Percentiles rank a stretch among this genome's conserved stretches.
phyloP scores from a whole-genome alignment of 2,888 invertebrate genomes.

The Pheosia tremula region DNA sequence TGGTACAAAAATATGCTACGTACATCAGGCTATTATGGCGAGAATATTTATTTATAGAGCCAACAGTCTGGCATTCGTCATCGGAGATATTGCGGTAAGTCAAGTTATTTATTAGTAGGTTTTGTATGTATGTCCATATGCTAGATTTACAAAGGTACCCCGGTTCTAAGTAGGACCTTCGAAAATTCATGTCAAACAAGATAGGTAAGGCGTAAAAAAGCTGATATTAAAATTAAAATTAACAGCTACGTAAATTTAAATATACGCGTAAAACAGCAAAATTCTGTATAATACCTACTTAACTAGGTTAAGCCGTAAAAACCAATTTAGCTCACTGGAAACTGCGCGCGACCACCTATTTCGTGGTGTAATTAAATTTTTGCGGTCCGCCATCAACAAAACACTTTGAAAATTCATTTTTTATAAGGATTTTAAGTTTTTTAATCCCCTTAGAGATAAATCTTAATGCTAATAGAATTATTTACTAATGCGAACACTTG shows the following conservation, averaged over 20 bases:
- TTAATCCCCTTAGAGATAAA: slow-evolving; percentile 18
- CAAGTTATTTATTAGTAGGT: no score
- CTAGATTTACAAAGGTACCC: no score
- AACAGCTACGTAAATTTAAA: background rate
- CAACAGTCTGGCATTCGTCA: no score
- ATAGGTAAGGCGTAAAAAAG: no score
- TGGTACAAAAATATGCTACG: no score
- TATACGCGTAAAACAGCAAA: background rate
- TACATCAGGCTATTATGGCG: no score
- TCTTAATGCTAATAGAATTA: slow-evolving; percentile 11
- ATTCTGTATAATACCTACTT: slow-evolving; percentile 6
- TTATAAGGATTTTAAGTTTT: slow-evolving; percentile 40
- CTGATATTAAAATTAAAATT: background rate
- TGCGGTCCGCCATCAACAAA: slow-evolving; percentile 36
- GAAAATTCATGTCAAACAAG: no score
- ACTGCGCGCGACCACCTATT: slow-evolving; percentile 31
- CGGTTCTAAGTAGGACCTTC: no score
- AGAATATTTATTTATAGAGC: no score
- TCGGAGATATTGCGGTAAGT: no score
- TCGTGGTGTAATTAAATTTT: slow-evolving; percentile 42
- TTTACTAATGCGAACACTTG: slow-evolving; percentile 4
- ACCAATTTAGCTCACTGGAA: slow-evolving; percentile 26
- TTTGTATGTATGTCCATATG: no score
- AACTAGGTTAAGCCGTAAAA: slow-evolving; percentile 17
- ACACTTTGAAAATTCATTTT: slow-evolving; percentile 46